Evolutionary conservation across 2,888 invertebrate species (phyloP).

Genomic region (Ophion costatus): DNA sequence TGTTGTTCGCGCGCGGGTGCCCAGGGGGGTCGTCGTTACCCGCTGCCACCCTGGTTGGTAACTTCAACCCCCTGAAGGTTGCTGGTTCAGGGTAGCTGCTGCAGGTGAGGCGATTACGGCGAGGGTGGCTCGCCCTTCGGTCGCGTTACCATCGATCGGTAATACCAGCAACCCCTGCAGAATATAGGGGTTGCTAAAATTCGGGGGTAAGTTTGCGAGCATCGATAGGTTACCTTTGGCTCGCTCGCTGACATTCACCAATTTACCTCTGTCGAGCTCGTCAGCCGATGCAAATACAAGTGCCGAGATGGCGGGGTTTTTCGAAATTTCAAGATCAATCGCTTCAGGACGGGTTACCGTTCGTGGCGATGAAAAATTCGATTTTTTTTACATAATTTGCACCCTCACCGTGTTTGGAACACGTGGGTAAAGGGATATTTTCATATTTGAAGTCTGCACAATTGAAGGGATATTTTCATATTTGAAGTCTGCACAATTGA

Average conservation of each 20-base stretch:
- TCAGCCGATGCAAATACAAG: constrained; percentile 10
- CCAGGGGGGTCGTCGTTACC: constrained; percentile 63
- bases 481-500: no score
- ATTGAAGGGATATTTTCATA: no score
- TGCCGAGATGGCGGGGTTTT: constrained; percentile 29
- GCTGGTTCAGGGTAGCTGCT: constrained; percentile 7
- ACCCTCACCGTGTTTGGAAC: no score
- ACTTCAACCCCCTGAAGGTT: constrained; percentile 12
- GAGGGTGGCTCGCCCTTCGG: neutral
- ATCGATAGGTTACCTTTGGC: constrained; percentile 39
- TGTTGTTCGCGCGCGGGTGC: constrained; percentile 42
- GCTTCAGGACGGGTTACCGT: neutral
- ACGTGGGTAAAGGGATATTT: no score
- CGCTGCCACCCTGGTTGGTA: constrained; percentile 16
- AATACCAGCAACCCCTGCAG: constrained; percentile 4
- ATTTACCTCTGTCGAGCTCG: neutral
- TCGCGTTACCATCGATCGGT: constrained; percentile 31
- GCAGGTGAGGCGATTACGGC: constrained; percentile 31
- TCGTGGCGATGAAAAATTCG: no score
- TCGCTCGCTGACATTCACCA: neutral
- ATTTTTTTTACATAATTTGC: no score
- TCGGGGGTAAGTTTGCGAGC: constrained; percentile 37
- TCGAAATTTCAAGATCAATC: constrained; percentile 19
- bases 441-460: no score
- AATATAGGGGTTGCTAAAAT: constrained; percentile 49